Percentiles rank a stretch among this genome's conserved stretches.
Evolutionary conservation across 2,888 invertebrate species (phyloP).

Genomic region (Chrysotoxum bicinctum): DNA sequence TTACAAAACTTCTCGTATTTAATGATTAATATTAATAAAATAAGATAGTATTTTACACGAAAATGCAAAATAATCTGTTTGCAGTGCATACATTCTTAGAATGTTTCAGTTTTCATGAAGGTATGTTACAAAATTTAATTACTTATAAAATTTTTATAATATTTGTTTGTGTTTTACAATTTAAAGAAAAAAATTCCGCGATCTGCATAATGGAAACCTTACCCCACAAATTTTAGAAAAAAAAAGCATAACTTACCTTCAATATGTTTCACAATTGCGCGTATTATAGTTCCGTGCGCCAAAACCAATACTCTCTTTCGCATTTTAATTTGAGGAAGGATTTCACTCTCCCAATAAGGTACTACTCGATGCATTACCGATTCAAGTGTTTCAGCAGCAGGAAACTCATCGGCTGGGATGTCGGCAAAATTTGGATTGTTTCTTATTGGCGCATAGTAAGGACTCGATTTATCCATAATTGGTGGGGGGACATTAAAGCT

Average conservation of each 20-base stretch:
- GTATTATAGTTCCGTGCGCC: constrained; percentile 92
- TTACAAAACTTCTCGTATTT: no score
- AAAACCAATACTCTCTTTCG: constrained; percentile 91
- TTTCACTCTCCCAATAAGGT: constrained; percentile 93
- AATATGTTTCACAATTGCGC: constrained; percentile 93
- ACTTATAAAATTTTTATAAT: no score
- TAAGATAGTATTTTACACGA: no score
- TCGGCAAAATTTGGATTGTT: constrained; percentile 89
- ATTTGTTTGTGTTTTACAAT: no score
- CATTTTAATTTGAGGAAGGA: constrained; percentile 86
- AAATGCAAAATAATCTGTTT: no score
- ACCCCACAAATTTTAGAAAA: background rate
- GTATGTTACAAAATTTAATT: no score
- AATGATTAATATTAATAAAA: no score
- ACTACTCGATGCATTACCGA: constrained; percentile 90
- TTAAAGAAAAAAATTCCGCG: no score
- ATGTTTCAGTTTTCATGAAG: no score
- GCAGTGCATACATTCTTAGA: no score
- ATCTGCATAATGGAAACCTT: no score
- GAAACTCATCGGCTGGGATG: constrained; percentile 89
- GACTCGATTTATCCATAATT: constrained; percentile 88
- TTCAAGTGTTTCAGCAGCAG: constrained; percentile 91
- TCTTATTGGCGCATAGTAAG: constrained; percentile 88
- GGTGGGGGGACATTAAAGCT: constrained; percentile 93
- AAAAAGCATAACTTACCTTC: constrained; percentile 84